phyloP scores from a whole-genome alignment of 2,113 vertebrate genomes.

The Phrynosoma platyrhinos region DNA sequence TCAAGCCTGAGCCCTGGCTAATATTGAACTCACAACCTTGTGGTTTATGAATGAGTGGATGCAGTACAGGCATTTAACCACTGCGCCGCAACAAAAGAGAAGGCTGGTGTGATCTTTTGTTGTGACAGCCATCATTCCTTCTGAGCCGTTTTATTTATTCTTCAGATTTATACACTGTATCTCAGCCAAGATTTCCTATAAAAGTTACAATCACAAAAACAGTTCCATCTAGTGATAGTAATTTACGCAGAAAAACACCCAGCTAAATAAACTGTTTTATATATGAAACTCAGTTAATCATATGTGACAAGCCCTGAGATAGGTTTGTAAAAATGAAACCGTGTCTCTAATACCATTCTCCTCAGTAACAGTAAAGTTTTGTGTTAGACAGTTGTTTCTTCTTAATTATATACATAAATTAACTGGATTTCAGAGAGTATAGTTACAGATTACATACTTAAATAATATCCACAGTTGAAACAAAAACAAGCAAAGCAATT shows the following conservation, averaged over 20 bases:
- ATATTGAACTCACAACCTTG: too few species aligned
- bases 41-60: too few species aligned
- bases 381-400: not conserved
- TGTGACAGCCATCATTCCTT: not conserved
- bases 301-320: not conserved
- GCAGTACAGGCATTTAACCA: too few species aligned
- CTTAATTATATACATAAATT: not conserved
- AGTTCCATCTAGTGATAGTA: not conserved
- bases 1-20: too few species aligned
- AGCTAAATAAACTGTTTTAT: not conserved
- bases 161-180: not conserved
- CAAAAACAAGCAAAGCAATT: too few species aligned
- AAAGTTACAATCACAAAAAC: not conserved
- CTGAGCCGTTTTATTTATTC: not conserved
- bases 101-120: not conserved
- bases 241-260: not conserved
- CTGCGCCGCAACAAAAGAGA: not conserved
- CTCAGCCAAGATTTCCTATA: not conserved
- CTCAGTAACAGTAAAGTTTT: not conserved
- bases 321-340: not conserved
- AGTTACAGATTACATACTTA: not conserved
- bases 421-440: not conserved
- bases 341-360: not conserved
- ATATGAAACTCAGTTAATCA: not conserved
- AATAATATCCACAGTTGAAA: not conserved